A percentile compares a stretch with the other conserved stretches of the same genome.
Evolutionary conservation across 2,113 vertebrate genomes (phyloP).

Genomic region (Petaurus breviceps): DNA sequence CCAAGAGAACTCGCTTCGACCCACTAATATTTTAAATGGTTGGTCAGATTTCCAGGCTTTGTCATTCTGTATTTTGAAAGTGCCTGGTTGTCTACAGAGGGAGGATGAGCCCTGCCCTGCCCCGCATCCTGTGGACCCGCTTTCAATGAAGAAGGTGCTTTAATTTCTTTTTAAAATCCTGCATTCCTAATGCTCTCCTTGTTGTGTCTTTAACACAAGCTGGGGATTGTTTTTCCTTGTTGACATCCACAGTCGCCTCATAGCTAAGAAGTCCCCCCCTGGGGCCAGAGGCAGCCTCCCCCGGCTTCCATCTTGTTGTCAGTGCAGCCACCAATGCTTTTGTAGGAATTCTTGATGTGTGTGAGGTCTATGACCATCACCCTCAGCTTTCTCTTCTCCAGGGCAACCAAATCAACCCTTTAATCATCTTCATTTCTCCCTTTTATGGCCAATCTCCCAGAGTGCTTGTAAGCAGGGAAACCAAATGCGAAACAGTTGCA

Average conservation of each 20-base stretch:
- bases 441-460: constrained; percentile 77
- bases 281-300: constrained; percentile 12
- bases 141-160: not conserved
- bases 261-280: constrained; percentile 32
- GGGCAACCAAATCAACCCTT: constrained; percentile 71
- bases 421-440: constrained; percentile 76
- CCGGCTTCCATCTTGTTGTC: constrained; percentile 28
- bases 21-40: not conserved
- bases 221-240: not conserved
- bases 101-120: not conserved
- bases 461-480: constrained; percentile 64
- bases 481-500: constrained; percentile 68
- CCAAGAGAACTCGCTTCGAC: not conserved
- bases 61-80: not conserved
- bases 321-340: constrained; percentile 61
- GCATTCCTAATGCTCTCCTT: not conserved
- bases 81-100: not conserved
- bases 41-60: not conserved
- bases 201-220: not conserved
- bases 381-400: constrained; percentile 53
- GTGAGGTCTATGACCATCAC: constrained; percentile 64
- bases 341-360: constrained; percentile 52
- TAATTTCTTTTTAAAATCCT: not conserved
- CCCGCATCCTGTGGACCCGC: too few species aligned
- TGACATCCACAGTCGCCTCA: not conserved